These are phyloP conservation scores for Drosophila asahinai DNA, from an alignment of 1,140 invertebrate genomes.

Conservation along the genomic window DNA sequence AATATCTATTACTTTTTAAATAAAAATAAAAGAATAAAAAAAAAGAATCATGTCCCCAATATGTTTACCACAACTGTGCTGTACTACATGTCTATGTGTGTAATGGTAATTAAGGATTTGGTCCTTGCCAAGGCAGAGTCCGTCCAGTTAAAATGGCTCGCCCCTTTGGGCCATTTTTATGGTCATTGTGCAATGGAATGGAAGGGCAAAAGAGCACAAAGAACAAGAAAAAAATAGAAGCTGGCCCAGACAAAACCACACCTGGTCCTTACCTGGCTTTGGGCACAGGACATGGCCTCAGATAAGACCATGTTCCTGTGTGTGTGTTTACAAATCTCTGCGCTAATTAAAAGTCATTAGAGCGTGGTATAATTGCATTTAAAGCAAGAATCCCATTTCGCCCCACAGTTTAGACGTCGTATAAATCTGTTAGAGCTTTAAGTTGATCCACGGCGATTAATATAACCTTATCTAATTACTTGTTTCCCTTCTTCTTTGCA, in stretches of 20 bases:
- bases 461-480: slow-evolving; percentile 26
- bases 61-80: not conserved
- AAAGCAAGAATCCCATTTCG: slow-evolving; percentile 21
- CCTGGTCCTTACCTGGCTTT: slow-evolving; percentile 14
- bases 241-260: slow-evolving; percentile 41
- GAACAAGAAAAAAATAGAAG: not conserved
- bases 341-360: slow-evolving; percentile 83
- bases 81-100: slow-evolving; percentile 26
- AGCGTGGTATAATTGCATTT: slow-evolving; percentile 68
- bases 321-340: slow-evolving; percentile 69
- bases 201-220: slow-evolving; percentile 4
- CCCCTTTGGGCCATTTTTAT: slow-evolving; percentile 72
- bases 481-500: slow-evolving; percentile 32
- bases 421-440: slow-evolving; percentile 37
- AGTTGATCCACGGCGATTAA: slow-evolving; percentile 20
- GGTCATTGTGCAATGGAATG: slow-evolving; percentile 70
- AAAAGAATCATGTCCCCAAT: not conserved
- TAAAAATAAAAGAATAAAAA: no score
- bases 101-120: slow-evolving; percentile 73
- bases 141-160: slow-evolving; percentile 63
- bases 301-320: slow-evolving; percentile 56
- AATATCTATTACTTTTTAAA: no score
- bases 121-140: slow-evolving; percentile 41
- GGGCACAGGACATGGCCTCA: slow-evolving; percentile 37
- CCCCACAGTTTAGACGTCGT: not conserved